Percentiles rank a stretch among this genome's conserved stretches.
These are phyloP conservation scores for Aleiodes leptofemur DNA, from an alignment of 2,888 invertebrate species.

Conservation along the genomic window DNA sequence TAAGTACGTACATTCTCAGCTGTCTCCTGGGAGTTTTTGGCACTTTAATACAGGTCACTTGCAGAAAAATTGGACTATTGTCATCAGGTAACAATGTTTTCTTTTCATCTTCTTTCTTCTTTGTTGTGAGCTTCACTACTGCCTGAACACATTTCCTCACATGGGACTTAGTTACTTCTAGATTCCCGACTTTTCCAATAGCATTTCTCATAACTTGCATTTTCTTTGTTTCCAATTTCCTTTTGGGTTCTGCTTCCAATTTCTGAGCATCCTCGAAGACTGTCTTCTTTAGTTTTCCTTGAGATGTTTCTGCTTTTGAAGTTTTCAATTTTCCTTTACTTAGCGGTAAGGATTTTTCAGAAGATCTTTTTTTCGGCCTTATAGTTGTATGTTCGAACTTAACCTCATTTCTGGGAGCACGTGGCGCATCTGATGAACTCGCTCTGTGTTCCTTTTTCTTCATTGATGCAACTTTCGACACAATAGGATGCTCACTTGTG, in stretches of 20 bases:
- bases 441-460: too few species aligned
- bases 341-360: too few species aligned
- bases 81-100: constrained; percentile 78
- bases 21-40: constrained; percentile 79
- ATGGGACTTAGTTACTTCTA: constrained; percentile 62
- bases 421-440: too few species aligned
- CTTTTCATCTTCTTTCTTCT: constrained; percentile 65
- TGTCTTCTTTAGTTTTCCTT: too few species aligned
- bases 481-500: too few species aligned
- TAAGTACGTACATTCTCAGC: constrained; percentile 80
- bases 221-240: background rate
- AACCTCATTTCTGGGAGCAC: too few species aligned
- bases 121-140: constrained; percentile 68
- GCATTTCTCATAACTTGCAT: constrained; percentile 1
- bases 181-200: constrained; percentile 27
- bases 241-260: background rate
- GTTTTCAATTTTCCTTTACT: too few species aligned
- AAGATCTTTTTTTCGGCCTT: too few species aligned
- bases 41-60: constrained; percentile 81
- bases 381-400: too few species aligned
- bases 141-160: constrained; percentile 68
- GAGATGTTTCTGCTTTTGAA: too few species aligned
- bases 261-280: too few species aligned
- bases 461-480: too few species aligned
- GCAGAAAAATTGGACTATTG: constrained; percentile 78